Conservation (phyloP, 2,113 vertebrate species). For the Xenus cinereus region DNA sequence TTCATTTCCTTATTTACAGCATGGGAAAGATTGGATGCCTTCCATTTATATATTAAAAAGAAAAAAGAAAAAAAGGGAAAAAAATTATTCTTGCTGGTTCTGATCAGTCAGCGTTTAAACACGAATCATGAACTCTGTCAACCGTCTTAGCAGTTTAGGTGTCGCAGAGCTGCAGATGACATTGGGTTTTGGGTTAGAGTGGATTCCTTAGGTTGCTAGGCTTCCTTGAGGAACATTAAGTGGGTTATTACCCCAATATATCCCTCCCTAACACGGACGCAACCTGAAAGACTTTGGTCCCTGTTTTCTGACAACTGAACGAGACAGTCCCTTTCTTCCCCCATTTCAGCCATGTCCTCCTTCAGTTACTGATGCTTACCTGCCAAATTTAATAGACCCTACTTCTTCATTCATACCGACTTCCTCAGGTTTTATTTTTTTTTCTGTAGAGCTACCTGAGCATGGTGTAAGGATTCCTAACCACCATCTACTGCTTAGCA, state of each 20-base stretch:
- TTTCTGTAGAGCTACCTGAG: neutral
- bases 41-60: neutral
- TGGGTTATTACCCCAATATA: neutral
- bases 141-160: neutral
- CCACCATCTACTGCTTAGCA: neutral
- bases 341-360: rapidly evolving
- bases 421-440: neutral
- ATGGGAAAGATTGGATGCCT: neutral
- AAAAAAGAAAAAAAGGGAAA: neutral
- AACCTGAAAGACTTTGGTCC: neutral
- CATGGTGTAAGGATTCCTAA: neutral
- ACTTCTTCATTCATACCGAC: neutral
- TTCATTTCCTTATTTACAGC: neutral
- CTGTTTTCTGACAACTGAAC: neutral
- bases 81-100: neutral
- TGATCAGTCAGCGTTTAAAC: neutral
- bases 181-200: neutral
- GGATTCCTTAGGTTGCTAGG: neutral
- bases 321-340: neutral
- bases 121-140: neutral
- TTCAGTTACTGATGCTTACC: neutral
- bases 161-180: neutral
- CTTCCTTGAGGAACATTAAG: neutral
- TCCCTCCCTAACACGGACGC: neutral
- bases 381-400: neutral